These are phyloP conservation scores for Edolisoma coerulescens DNA, from an alignment of 2,113 vertebrate genomes.

Conservation along the genomic window DNA sequence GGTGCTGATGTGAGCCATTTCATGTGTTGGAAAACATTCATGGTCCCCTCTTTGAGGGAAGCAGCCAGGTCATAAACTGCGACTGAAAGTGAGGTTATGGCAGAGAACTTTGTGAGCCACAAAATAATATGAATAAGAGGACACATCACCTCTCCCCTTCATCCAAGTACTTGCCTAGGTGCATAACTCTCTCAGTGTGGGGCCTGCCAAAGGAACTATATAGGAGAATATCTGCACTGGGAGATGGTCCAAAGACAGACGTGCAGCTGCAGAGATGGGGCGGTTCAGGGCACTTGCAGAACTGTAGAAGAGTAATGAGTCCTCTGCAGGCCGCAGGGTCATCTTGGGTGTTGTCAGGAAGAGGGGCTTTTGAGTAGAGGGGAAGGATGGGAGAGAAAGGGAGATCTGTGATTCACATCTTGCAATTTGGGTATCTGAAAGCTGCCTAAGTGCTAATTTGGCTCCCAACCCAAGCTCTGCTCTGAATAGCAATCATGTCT, in stretches of 20 bases:
- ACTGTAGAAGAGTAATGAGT: neutral
- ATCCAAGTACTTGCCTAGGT: neutral
- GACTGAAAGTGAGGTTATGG: neutral
- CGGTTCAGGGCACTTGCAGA: neutral
- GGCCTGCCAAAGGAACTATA: neutral
- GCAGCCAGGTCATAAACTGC: neutral
- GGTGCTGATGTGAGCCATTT: neutral
- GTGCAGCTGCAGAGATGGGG: neutral
- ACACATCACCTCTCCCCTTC: neutral
- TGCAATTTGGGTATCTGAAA: neutral
- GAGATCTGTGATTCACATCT: neutral
- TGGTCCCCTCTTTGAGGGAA: neutral
- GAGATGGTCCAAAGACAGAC: neutral
- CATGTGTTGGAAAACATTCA: neutral
- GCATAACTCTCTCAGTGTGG: neutral
- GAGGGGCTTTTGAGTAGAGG: neutral
- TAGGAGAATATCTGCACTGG: neutral
- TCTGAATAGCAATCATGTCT: neutral
- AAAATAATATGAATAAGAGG: neutral
- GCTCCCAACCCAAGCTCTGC: neutral
- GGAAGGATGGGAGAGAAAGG: neutral
- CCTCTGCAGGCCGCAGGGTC: neutral
- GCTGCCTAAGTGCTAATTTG: constrained; percentile 22
- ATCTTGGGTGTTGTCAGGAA: neutral
- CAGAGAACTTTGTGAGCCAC: neutral